These are phyloP conservation scores for Syrmaticus mikado DNA, from an alignment of 2,113 vertebrate species.

Conservation along the genomic window DNA sequence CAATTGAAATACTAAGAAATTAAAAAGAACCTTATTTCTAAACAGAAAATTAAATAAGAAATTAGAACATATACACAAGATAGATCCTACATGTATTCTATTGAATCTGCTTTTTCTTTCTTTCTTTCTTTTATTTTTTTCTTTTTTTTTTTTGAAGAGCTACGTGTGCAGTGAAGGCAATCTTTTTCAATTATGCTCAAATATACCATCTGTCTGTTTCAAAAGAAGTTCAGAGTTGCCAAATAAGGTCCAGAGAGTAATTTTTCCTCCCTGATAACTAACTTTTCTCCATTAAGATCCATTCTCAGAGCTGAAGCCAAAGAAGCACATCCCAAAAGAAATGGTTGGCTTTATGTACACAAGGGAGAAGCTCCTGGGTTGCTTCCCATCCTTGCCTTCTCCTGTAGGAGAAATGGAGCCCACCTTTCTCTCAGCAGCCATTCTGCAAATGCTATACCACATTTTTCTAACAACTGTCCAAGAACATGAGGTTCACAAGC, in stretches of 20 bases:
- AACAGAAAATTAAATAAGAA: neutral
- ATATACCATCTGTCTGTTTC: neutral
- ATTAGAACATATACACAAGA: neutral
- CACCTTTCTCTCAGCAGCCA: neutral
- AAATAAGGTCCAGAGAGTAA: neutral
- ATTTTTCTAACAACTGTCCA: neutral
- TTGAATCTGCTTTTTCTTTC: neutral
- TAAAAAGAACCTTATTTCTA: constrained; percentile 17
- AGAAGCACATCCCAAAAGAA: neutral
- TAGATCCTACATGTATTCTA: constrained; percentile 5
- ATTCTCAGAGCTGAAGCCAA: neutral
- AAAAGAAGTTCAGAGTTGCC: neutral
- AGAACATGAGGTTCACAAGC: accelerated
- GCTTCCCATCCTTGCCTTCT: neutral
- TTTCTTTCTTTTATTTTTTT: neutral
- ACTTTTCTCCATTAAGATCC: neutral
- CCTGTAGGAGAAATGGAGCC: neutral
- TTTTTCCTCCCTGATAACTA: neutral
- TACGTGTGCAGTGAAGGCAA: neutral
- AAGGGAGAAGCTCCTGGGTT: neutral
- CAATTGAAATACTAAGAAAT: neutral
- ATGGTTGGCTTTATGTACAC: neutral
- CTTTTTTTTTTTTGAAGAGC: neutral
- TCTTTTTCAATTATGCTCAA: neutral
- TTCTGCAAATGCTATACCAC: neutral